These are phyloP conservation scores for Sphyrna mokarran DNA, from an alignment of 2,113 vertebrate species.

Conservation along the genomic window DNA sequence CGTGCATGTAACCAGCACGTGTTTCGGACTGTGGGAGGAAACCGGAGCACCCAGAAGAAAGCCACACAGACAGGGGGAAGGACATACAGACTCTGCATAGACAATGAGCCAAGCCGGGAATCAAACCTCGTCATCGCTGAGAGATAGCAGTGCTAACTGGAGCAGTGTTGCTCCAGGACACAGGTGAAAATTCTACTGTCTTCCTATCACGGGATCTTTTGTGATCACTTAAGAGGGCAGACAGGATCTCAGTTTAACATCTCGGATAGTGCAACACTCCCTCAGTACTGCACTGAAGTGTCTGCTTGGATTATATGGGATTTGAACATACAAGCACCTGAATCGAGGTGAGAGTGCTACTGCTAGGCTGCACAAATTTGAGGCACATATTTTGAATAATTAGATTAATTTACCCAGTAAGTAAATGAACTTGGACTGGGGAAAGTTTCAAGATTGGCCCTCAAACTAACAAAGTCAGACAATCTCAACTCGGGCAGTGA, in stretches of 20 bases:
- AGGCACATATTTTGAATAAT: not conserved
- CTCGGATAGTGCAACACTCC: not conserved
- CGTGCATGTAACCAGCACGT: no score
- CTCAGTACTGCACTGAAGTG: not conserved
- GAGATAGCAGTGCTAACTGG: no score
- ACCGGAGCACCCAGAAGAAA: no score
- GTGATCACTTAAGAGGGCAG: not conserved
- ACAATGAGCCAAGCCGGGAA: no score
- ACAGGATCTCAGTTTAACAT: not conserved
- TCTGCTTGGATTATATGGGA: not conserved
- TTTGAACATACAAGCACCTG: not conserved
- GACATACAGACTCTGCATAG: no score
- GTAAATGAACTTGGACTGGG: not conserved
- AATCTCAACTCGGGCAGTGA: not conserved
- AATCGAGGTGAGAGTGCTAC: not conserved
- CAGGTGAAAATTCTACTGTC: not conserved
- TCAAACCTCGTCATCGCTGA: no score
- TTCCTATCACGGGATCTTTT: not conserved
- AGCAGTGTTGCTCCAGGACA: not conserved
- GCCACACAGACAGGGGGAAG: no score
- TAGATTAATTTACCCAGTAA: not conserved
- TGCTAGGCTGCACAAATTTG: not conserved
- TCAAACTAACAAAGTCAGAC: not conserved
- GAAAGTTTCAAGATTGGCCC: not conserved
- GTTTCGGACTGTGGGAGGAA: no score